Base-by-base conservation (phyloP, 2,888 invertebrate species). In the Brachyopa scutellaris region DNA sequence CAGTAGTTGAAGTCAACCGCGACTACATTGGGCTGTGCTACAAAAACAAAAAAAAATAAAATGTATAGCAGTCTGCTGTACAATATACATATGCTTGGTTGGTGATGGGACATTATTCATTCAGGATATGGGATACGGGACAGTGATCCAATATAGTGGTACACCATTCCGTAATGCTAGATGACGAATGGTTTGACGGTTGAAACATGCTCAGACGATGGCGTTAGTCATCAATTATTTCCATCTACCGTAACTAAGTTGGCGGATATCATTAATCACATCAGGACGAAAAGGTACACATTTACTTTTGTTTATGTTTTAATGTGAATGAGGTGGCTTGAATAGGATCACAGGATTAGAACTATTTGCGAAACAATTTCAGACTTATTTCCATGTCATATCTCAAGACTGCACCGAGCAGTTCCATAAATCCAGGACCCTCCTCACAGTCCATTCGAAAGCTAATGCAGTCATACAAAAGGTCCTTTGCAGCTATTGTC, bases 141-240 rank as follows among this genome's bases (percentile, higher is more conserved):
- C 13, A 17, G 57, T 38, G n/a, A 23, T 45, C 26, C 47, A 40
- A 15, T 19, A 4, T 15, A 7, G 15, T 26, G 17, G 11, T 29
- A 13, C 26, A 11, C 7, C 8, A 51, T n/a, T 15, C 33, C 19
- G 31, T 21, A 29, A 17, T 19, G 26, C 42, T 47, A 13, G 23
- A 47, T n/a, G n/a, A n/a, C n/a, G n/a, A n/a, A n/a, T n/a, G n/a
- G n/a, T n/a, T n/a, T n/a, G n/a, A n/a, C n/a, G n/a, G n/a, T n/a
- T n/a, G n/a, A n/a, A n/a, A n/a, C n/a, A 13, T 2, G 26, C 15
- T 13, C 36, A 31, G 4, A 47, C 47, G 47, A 13, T 55, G n/a
- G n/a, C n/a, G n/a, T n/a, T n/a, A n/a, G 38, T 70, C 73, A 74
- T 74, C 57, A 66, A 57, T 64, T 74, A 64, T 55, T 64, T 55